Percentiles rank a stretch among this genome's conserved stretches.
Conservation (phyloP, 2,888 invertebrate genomes). For the Eudemis profundana region DNA sequence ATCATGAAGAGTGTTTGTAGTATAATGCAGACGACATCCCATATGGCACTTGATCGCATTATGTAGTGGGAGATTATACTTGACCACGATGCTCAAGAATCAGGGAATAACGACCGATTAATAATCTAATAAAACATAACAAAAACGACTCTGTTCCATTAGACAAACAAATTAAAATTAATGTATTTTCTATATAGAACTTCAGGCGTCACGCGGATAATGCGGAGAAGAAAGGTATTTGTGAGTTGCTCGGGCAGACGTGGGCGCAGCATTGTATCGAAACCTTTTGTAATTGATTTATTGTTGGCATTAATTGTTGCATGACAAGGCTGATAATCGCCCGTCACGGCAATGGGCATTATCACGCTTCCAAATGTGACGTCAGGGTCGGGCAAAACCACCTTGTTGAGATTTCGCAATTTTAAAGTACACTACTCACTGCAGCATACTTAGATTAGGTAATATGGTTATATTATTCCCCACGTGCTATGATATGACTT, state of each 20-base stretch:
- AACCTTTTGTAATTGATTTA: slow-evolving; percentile 12
- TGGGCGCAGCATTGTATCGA: background rate
- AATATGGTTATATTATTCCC: too few relatives aligned
- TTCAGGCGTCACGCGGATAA: background rate
- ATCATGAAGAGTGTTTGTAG: too few relatives aligned
- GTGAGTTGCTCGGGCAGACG: slow-evolving; percentile 1
- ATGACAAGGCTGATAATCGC: background rate
- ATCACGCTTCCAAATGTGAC: background rate
- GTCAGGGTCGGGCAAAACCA: background rate
- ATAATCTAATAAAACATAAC: background rate
- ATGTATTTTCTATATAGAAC: background rate
- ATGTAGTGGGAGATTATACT: too few relatives aligned
- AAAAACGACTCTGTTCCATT: background rate
- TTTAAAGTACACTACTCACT: too few relatives aligned
- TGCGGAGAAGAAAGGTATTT: background rate
- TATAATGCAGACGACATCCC: too few relatives aligned
- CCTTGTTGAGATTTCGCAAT: background rate
- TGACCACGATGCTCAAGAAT: too few relatives aligned
- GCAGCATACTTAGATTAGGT: too few relatives aligned
- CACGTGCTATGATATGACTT: too few relatives aligned
- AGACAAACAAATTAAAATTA: background rate
- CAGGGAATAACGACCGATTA: too few relatives aligned
- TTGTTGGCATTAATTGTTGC: slow-evolving; percentile 17
- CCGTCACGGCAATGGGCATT: background rate
- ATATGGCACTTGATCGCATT: too few relatives aligned